Conservation (phyloP, 2,797 vertebrate species). For the Spondyliosoma cantharus region DNA sequence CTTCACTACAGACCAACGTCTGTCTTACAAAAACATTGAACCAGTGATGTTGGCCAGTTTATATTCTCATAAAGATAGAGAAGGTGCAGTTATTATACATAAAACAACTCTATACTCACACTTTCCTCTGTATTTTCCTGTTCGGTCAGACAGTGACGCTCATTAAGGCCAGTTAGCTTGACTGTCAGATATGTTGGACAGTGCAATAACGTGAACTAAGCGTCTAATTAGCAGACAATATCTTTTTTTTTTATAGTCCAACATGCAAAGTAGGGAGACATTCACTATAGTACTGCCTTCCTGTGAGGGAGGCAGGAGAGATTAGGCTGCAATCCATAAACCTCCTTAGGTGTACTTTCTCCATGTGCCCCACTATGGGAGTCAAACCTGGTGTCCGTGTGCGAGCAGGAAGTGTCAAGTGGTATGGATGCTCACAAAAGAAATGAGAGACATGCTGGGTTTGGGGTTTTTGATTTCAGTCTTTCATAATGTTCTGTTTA, state of each 20-base stretch:
- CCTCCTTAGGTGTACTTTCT: constrained; percentile 1
- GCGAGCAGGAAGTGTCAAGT: constrained; percentile 1
- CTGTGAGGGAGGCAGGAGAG: background rate
- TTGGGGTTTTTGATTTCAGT: constrained; percentile 49
- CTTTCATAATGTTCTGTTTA: constrained; percentile 32
- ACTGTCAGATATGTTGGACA: too few relatives aligned
- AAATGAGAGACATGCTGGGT: constrained; percentile 23
- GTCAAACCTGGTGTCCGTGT: background rate
- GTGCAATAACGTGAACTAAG: background rate
- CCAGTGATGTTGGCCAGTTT: too few relatives aligned
- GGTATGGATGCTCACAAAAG: background rate
- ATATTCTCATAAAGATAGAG: too few relatives aligned
- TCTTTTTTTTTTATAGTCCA: background rate
- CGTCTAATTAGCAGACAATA: background rate
- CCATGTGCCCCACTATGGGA: background rate
- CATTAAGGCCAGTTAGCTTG: too few relatives aligned
- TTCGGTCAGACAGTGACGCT: too few relatives aligned
- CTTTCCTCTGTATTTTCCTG: too few relatives aligned
- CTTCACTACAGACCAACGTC: background rate
- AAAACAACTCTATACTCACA: too few relatives aligned
- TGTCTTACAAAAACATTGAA: too few relatives aligned
- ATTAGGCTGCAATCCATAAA: background rate
- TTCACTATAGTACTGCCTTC: background rate
- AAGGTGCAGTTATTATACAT: too few relatives aligned
- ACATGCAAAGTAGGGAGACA: background rate